These are phyloP conservation scores for Capromys pilorides DNA, from an alignment of 2,797 vertebrate genomes.

Conservation along the genomic window DNA sequence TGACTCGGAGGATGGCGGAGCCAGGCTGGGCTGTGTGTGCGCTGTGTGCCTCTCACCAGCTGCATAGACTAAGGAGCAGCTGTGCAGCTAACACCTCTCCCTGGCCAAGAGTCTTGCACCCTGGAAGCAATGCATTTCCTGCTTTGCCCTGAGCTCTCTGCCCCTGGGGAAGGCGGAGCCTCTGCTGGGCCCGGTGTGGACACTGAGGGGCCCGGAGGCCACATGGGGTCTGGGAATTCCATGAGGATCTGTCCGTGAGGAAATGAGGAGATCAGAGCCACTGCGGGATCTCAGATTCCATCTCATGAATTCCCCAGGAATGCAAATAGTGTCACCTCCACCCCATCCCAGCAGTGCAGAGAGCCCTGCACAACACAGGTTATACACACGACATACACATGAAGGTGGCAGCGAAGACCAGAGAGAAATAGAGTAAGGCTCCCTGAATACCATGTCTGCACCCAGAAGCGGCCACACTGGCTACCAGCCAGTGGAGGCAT, in stretches of 20 bases:
- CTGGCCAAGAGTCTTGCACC: neutral
- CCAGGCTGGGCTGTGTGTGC: neutral
- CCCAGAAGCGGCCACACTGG: neutral
- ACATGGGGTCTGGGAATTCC: neutral
- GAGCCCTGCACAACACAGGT: neutral
- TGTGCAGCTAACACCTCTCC: neutral
- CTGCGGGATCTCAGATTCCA: neutral
- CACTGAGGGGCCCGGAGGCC: neutral
- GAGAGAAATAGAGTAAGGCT: neutral
- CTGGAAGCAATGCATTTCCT: neutral
- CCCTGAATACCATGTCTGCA: neutral
- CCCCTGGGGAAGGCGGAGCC: neutral
- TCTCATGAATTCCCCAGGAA: neutral
- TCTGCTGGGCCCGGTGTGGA: neutral
- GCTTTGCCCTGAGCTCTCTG: neutral
- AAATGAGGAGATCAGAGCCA: neutral
- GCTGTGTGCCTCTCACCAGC: neutral
- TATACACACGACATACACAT: neutral
- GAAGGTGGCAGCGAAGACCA: neutral
- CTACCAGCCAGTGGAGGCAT: neutral
- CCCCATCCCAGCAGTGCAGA: neutral
- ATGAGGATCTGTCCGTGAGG: too few species aligned
- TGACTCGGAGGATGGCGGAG: neutral
- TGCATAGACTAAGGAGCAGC: neutral
- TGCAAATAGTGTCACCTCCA: conserved; percentile 1